A percentile compares a stretch with the other conserved stretches of the same genome.
Conservation (phyloP, 2,888 invertebrate genomes). For the Apamea epomidion region DNA sequence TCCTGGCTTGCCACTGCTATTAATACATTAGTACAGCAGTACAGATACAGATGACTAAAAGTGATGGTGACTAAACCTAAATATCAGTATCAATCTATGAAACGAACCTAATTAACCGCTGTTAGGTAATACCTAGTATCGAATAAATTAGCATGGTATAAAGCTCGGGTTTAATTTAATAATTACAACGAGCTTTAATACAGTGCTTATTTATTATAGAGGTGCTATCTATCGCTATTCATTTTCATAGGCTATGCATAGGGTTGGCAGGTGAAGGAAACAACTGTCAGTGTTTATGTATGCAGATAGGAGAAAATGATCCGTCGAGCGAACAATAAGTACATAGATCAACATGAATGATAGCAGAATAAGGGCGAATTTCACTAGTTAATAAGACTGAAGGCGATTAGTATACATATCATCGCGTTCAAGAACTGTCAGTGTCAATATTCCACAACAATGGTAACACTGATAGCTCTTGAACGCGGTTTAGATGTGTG, state of each 20-base stretch:
- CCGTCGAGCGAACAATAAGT: too few relatives aligned
- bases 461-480: background rate
- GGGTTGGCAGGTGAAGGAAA: background rate
- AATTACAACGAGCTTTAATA: conserved; percentile 23
- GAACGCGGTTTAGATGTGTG: background rate
- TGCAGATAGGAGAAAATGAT: background rate
- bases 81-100: background rate
- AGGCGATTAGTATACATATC: background rate
- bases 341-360: background rate
- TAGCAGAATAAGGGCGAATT: background rate
- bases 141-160: conserved; percentile 33
- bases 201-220: conserved; percentile 11
- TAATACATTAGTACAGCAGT: background rate
- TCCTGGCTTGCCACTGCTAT: background rate
- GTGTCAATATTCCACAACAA: background rate
- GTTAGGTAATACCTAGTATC: background rate
- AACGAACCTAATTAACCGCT: conserved; percentile 14
- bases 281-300: background rate
- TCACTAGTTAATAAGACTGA: background rate
- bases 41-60: background rate
- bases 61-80: background rate
- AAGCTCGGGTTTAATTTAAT: conserved; percentile 23
- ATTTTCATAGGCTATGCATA: conserved; percentile 1
- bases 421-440: background rate
- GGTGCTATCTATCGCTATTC: background rate